Evolutionary conservation across 2,888 invertebrate genomes (phyloP), one percentile per base, ranked within the genome.

Genomic region (Cryptocheilus praepositus): DNA sequence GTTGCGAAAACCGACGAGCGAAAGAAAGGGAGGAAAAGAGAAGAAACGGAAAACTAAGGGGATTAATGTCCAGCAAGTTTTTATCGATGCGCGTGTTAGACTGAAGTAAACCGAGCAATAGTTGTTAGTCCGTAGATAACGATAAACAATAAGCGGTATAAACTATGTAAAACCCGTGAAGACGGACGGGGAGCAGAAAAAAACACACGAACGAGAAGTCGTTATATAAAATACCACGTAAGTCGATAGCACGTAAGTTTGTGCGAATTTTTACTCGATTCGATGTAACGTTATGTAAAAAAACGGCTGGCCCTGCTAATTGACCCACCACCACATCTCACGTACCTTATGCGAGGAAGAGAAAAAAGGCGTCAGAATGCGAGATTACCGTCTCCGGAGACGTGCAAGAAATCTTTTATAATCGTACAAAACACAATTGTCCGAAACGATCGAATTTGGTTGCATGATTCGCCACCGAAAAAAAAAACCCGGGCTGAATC

Each of bases 21-120:
- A 18, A 56, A 43, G 43, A 56, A n/a, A 36, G n/a, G 18, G 56
- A 56, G 11, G 36, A 3, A 15, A 18, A 55, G 16, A 55, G 43
- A 43, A 60, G 52, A 61, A n/a, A n/a, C 18, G 25, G 54, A 51
- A 52, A 52, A 64, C 16, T 21, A 44, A 54, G 65, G 61, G 64
- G 61, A 70, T 61, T 64, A 15, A 36, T 58, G 46, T 8, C 7
- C 1, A 43, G 21, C 64, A 53, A 68, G 66, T 58, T 74, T 64
- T 67, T 68, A 65, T 78, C 80, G 67, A 73, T 72, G 70, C 74
- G 71, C 67, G 72, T 69, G 71, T 63, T 54, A 79, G 77, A 80
- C 77, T 80, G 80, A 79, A 70, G 64, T 71, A 75, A 73, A 66
- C n/a, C 65, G 71, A 79, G 79, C 80, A 79, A 79, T 79, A 79